Evolutionary conservation across 64 coral and sea anemone species (phyloP).

Genomic region (Pocillopora verrucosa): DNA sequence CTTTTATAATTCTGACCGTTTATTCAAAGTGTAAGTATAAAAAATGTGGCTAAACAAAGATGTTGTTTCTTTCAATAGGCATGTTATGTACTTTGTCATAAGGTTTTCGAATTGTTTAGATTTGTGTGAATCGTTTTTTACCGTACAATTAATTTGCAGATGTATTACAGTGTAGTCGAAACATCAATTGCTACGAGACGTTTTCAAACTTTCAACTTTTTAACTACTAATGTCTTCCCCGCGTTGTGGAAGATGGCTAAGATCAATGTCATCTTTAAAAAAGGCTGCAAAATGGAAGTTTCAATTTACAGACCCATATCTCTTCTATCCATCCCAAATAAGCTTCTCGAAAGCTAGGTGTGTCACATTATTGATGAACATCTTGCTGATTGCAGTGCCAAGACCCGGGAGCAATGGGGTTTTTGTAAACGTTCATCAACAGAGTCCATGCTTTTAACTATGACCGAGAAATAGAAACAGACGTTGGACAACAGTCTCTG

Average conservation of each 20-base stretch:
- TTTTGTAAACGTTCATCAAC: constrained; percentile 2
- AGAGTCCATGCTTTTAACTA: constrained; percentile 3
- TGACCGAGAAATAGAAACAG: background rate
- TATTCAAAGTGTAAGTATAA: no score
- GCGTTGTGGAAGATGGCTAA: background rate
- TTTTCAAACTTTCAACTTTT: no score
- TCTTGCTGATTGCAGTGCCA: background rate
- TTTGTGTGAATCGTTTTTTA: no score
- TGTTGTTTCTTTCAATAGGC: no score
- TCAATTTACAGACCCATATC: constrained; percentile 24
- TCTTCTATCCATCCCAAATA: constrained; percentile 6
- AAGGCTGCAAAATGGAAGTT: background rate
- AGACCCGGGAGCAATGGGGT: constrained; percentile 6
- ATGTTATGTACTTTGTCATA: no score
- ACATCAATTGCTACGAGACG: no score
- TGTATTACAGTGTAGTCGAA: no score
- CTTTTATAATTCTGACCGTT: no score
- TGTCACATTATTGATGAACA: constrained; percentile 23
- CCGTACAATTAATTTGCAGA: no score
- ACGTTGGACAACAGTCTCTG: background rate
- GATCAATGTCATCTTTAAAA: constrained; percentile 19
- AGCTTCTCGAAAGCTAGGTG: constrained; percentile 13
- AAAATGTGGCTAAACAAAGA: no score
- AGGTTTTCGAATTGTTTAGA: no score
- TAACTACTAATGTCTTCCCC: background rate